Base-by-base conservation (phyloP, 2,888 invertebrate species). In the Xestia ashworthii region DNA sequence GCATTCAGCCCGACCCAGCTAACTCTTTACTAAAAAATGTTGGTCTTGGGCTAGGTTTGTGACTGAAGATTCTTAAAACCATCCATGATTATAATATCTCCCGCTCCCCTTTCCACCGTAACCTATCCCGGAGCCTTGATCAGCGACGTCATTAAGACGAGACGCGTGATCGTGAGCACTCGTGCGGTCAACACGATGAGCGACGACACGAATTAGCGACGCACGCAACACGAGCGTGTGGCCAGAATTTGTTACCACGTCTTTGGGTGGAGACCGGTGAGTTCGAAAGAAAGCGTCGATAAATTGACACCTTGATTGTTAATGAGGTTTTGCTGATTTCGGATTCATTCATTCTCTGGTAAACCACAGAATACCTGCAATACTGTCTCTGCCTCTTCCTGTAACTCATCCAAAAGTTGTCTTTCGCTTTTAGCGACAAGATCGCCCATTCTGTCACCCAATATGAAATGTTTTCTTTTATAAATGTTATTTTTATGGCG, bases 101-200 rank as follows among this genome's bases (percentile, higher is more conserved):
- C 62, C 81, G 80, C 82, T 77, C 11, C 11, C 50, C 22, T 60
- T 12, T 60, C 14, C n/a, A 71, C 14, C 14, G 11, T 82, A 55
- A 62, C 19, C n/a, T 32, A 62, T 48, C 69, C 77, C 82, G 46
- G 76, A 53, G 44, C n/a, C 75, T 84, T 85, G 86, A 90, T 90
- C 87, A 87, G 85, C 77, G 73, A 82, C 85, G 82, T 88, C 86
- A 87, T 88, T 90, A 90, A 80, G 85, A 83, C 71, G 75, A 78
- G 72, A 85, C 84, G 76, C 83, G 89, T 89, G 87, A 83, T 89
- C 85, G 82, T 66, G 79, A 83, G 80, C 86, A 84, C 84, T 90
- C 89, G 87, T 88, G 90, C 89, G 81, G 82, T 82, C 82, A 83
- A 81, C 78, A 78, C 79, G 78, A 74, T 79, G 81, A 76, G 76